phyloP scores from a whole-genome alignment of 2,113 vertebrate genomes.

The Scophthalmus maximus region DNA sequence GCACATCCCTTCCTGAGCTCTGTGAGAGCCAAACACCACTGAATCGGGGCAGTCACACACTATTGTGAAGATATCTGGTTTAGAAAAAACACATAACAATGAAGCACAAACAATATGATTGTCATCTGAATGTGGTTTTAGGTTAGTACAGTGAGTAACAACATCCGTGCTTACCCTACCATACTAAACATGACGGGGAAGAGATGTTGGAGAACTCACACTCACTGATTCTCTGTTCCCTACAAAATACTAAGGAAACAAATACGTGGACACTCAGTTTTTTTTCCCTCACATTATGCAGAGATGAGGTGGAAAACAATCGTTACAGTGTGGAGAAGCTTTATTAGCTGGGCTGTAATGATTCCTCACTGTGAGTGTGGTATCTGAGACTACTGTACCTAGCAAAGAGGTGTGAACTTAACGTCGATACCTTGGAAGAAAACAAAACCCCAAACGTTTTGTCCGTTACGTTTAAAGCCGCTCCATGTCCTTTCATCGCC shows the following conservation, averaged over 20 bases:
- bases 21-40: conserved; percentile 44
- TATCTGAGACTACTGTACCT: conserved; percentile 3
- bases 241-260: conserved; percentile 41
- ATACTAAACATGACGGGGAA: conserved; percentile 35
- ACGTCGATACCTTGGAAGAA: conserved; percentile 17
- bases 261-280: conserved; percentile 31
- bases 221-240: conserved; percentile 25
- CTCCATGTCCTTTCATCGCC: conserved; percentile 23
- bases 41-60: conserved; percentile 35
- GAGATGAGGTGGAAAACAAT: conserved; percentile 27
- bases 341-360: conserved; percentile 34
- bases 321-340: conserved; percentile 28
- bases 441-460: background rate
- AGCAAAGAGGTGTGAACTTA: conserved; percentile 10
- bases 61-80: conserved; percentile 31
- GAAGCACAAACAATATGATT: conserved; percentile 64
- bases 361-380: conserved; percentile 18
- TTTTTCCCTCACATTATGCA: conserved; percentile 60
- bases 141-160: conserved; percentile 32
- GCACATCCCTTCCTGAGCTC: conserved; percentile 63
- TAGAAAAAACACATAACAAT: conserved; percentile 36
- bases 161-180: conserved; percentile 32
- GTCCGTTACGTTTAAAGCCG: conserved; percentile 15
- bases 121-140: conserved; percentile 58
- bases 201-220: conserved; percentile 9